phyloP scores from a whole-genome alignment of 2,797 vertebrate genomes.

The Danio aesculapii region DNA sequence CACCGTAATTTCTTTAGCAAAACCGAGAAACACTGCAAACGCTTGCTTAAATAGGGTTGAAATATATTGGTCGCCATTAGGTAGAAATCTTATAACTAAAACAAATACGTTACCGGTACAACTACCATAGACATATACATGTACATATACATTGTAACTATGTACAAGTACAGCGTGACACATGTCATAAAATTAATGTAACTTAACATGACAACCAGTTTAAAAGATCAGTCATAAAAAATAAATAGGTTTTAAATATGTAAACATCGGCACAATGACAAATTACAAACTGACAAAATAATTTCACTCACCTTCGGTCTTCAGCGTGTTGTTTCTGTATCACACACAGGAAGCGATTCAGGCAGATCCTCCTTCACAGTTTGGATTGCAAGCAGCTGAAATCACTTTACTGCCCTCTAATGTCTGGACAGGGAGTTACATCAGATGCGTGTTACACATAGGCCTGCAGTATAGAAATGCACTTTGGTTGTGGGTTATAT shows the following conservation, averaged over 20 bases:
- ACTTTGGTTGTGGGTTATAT: no score
- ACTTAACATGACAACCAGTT: background rate
- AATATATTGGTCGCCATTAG: background rate
- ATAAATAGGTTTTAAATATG: background rate
- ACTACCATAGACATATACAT: no score
- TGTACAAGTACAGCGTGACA: no score
- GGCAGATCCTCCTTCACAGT: background rate
- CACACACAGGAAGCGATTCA: background rate
- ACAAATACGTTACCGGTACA: no score
- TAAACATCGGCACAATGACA: background rate
- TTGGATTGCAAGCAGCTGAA: background rate
- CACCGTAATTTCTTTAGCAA: background rate
- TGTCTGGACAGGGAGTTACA: background rate
- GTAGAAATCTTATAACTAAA: background rate
- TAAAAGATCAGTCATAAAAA: no score
- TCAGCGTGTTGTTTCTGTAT: background rate
- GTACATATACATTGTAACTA: no score
- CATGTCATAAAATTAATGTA: background rate
- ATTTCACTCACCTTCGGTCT: conserved; percentile 11
- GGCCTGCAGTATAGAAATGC: no score
- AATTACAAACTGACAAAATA: accelerated
- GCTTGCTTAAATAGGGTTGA: background rate
- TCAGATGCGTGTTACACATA: no score
- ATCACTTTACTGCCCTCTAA: conserved; percentile 4
- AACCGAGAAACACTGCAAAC: background rate